Base-by-base conservation (phyloP, 2,888 invertebrate genomes). In the Lissonota sp. region DNA sequence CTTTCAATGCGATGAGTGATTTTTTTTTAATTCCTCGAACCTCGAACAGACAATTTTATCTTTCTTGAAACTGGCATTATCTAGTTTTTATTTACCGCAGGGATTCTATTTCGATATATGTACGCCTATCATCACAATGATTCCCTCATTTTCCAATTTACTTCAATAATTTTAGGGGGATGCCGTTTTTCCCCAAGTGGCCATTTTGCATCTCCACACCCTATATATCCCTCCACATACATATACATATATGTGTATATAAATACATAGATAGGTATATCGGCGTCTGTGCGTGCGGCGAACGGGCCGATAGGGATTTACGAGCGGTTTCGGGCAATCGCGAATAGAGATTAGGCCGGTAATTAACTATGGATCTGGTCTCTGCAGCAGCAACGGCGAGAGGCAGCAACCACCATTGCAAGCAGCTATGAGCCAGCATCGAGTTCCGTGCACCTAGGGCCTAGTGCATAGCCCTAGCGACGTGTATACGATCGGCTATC, bases 261-360 rank as follows among this genome's bases (percentile, higher is more conserved):
- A 51, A 39, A 67, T 16, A 55, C 40, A 57, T 46, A 70, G 14
- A 57, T 40, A 57, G 16, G 37, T 57, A 80, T 79, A 69, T 66
- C 69, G 12, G 57, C 10, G 40, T 73, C 74, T 85, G 87, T 86
- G 89, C 87, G 88, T 86, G 88, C 87, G 84, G 87, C 86, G 88
- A 89, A 87, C 88, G 88, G 88, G 89, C 91, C 91, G 90, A 91
- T 92, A 90, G 89, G 91, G 92, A 91, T 92, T 91, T 92, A 91
- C 91, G 92, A 90, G 91, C 90, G 91, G 91, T 91, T 91, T 91
- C 91, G 88, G 92, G 91, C 92, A 92, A 92, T 91, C 92, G 92
- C 91, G 92, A 91, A 91, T 91, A 91, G 92, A 92, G 92, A 92
- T 92, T 92, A 92, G 92, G 90, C 90, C 89, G 91, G 91, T 92